Evolutionary conservation across 2,797 vertebrate species (phyloP).

Genomic region (Gallinago nigripennis): DNA sequence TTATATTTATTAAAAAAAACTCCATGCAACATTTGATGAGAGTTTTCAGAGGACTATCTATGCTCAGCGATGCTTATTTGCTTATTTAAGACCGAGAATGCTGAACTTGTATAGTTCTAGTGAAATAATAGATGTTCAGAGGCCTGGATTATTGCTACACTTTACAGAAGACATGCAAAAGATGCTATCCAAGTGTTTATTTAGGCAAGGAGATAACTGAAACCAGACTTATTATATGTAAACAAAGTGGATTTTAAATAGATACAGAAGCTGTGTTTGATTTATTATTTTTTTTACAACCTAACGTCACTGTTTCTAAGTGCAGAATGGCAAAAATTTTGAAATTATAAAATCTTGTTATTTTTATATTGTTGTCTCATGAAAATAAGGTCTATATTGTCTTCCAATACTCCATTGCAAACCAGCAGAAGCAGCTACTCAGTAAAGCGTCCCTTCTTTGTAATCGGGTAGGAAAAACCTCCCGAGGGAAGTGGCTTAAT

Average conservation of each 20-base stretch:
- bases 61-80: neutral
- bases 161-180: neutral
- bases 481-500: neutral
- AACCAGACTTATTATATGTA: neutral
- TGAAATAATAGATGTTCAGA: neutral
- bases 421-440: neutral
- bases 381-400: neutral
- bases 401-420: neutral
- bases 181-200: neutral
- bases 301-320: neutral
- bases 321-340: neutral
- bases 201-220: neutral
- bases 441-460: neutral
- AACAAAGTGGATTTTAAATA: neutral
- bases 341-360: neutral
- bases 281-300: neutral
- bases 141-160: neutral
- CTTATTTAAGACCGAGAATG: neutral
- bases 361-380: neutral
- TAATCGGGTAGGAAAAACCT: neutral
- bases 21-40: neutral
- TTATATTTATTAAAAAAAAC: neutral
- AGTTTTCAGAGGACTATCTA: neutral
- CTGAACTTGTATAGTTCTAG: neutral
- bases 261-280: neutral